Evolutionary conservation across 2,797 vertebrate species (phyloP).

Genomic region (Mustela erminea): DNA sequence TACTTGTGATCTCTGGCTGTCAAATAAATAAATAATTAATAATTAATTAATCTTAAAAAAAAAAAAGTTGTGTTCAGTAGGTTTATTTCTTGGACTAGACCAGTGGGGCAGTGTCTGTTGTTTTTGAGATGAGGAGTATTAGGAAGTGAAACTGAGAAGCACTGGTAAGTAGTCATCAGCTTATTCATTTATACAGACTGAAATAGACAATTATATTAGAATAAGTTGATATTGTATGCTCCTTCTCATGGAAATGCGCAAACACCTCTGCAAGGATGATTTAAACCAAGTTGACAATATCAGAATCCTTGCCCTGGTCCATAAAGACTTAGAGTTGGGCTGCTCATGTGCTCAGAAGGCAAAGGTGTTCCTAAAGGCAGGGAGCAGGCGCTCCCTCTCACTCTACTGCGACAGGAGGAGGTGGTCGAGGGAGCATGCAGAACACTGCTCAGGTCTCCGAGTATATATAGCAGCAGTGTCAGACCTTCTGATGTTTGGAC

Average conservation of each 20-base stretch:
- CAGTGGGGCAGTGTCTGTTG: background rate
- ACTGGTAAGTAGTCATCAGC: background rate
- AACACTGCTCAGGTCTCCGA: background rate
- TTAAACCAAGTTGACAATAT: background rate
- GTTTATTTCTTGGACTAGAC: background rate
- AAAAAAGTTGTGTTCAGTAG: background rate
- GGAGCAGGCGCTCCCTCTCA: too few relatives aligned
- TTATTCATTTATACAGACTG: background rate
- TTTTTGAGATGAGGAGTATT: background rate
- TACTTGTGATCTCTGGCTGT: too few relatives aligned
- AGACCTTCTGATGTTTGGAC: background rate
- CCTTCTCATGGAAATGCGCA: background rate
- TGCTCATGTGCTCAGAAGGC: fast-evolving
- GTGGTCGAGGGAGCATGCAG: background rate
- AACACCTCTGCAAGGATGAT: background rate
- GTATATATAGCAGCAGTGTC: fast-evolving
- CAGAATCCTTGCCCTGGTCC: background rate
- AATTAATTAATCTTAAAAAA: too few relatives aligned
- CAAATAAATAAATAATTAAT: too few relatives aligned
- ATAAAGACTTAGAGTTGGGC: background rate
- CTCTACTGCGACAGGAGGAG: background rate
- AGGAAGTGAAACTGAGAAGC: background rate
- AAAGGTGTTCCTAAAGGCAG: background rate
- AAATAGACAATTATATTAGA: too few relatives aligned
- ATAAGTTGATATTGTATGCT: background rate